Evolutionary conservation across 2,888 invertebrate genomes (phyloP).

Genomic region (Listrodromus nycthemerus): DNA sequence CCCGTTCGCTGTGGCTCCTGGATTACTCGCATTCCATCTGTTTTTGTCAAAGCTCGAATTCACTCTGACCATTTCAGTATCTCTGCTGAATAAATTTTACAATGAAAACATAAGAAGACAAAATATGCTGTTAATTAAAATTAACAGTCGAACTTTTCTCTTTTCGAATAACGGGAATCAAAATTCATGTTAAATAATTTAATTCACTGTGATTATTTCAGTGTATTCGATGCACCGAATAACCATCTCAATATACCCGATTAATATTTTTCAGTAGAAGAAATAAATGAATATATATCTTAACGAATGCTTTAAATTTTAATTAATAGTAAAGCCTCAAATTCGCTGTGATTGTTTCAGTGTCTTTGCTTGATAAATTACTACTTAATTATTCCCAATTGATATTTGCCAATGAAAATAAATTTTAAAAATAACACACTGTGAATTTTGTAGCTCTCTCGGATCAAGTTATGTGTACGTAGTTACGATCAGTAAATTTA

Average conservation of each 20-base stretch:
- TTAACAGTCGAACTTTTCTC: too few relatives aligned
- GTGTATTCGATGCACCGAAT: too few relatives aligned
- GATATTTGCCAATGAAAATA: slow-evolving; percentile 4
- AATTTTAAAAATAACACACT: slow-evolving; percentile 45
- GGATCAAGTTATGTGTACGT: slow-evolving; percentile 69
- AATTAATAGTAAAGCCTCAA: too few relatives aligned
- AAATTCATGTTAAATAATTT: too few relatives aligned
- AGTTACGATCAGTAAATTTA: slow-evolving; percentile 62
- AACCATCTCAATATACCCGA: too few relatives aligned
- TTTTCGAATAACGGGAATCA: too few relatives aligned
- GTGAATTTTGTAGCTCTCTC: slow-evolving; percentile 65
- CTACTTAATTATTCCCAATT: not conserved
- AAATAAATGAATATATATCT: not conserved
- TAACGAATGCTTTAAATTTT: not conserved
- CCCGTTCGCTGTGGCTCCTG: not conserved
- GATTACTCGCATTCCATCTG: slow-evolving; percentile 6
- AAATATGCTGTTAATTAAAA: slow-evolving; percentile 47
- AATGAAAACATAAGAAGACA: slow-evolving; percentile 1
- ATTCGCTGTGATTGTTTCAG: too few relatives aligned
- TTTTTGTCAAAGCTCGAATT: not conserved
- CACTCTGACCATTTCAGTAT: too few relatives aligned
- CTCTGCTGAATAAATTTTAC: not conserved
- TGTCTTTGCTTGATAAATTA: not conserved
- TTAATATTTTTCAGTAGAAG: not conserved
- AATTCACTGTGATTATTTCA: too few relatives aligned